These are phyloP conservation scores for Nyctibius grandis DNA, from an alignment of 2,797 vertebrate genomes.

Conservation along the genomic window DNA sequence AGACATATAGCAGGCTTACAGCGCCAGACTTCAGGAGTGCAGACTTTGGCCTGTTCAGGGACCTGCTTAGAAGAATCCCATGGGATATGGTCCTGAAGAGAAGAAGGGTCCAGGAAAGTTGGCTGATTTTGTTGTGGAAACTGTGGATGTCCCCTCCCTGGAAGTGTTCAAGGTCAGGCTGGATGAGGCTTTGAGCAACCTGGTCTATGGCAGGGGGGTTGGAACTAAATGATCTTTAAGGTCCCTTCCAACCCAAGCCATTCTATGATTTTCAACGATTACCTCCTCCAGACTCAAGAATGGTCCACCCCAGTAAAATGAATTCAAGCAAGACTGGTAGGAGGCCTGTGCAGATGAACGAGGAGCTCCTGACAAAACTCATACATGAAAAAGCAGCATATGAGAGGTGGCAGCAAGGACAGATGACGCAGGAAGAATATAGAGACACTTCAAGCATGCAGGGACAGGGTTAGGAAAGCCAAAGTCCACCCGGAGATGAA, in stretches of 20 bases:
- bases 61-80: background rate
- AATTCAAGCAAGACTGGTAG: background rate
- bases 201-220: too few species aligned
- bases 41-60: background rate
- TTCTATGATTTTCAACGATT: background rate
- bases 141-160: too few species aligned
- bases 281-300: background rate
- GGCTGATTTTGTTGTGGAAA: too few species aligned
- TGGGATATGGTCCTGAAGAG: background rate
- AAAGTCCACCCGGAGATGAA: background rate
- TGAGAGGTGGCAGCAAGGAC: background rate
- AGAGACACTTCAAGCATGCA: background rate
- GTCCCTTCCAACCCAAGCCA: too few species aligned
- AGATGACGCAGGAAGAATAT: background rate
- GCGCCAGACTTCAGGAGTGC: background rate
- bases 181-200: too few species aligned
- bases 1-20: background rate
- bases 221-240: too few species aligned
- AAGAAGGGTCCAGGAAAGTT: background rate
- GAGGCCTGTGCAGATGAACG: background rate
- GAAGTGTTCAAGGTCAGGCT: too few species aligned
- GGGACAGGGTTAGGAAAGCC: background rate
- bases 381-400: background rate
- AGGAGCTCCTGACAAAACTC: background rate
- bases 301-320: background rate